Percentiles rank a stretch among this genome's conserved stretches.
Conservation (phyloP, 92 coral and sea anemone species). For the Chrysogorgia sp. region DNA sequence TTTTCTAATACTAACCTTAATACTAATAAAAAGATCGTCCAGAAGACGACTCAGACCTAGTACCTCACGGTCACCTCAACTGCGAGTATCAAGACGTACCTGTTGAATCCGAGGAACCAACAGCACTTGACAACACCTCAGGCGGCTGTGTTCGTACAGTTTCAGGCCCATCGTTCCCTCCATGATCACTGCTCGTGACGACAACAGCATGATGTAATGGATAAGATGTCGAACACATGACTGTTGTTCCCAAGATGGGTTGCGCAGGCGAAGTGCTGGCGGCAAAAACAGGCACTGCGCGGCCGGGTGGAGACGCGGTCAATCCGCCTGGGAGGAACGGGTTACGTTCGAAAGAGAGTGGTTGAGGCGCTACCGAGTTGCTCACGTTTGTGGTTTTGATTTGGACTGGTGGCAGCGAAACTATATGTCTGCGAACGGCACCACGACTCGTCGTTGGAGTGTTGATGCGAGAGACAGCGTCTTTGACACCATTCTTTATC, state of each 20-base stretch:
- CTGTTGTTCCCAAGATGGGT: not conserved
- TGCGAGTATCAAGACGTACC: conserved; percentile 22
- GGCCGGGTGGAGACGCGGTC: conserved; percentile 39
- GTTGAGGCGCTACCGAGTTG: conserved; percentile 31
- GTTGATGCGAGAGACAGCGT: not conserved
- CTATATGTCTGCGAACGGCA: not conserved
- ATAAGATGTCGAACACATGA: not conserved
- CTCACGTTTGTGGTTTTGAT: not conserved
- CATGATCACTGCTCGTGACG: not conserved
- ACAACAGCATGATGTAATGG: not conserved
- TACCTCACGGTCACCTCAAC: too few relatives aligned
- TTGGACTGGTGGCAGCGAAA: not conserved
- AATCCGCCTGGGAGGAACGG: conserved; percentile 17
- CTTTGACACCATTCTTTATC: not conserved
- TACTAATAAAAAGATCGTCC: too few relatives aligned
- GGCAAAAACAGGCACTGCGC: conserved; percentile 35
- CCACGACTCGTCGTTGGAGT: not conserved
- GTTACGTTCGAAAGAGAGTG: conserved; percentile 29
- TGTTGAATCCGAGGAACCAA: conserved; percentile 8
- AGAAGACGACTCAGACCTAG: too few relatives aligned
- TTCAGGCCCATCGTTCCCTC: not conserved
- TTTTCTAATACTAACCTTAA: too few relatives aligned
- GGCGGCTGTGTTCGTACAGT: conserved; percentile 38
- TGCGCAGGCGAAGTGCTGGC: not conserved
- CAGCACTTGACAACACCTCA: not conserved